Percentiles rank a stretch among this genome's conserved stretches.
phyloP scores from a whole-genome alignment of 2,113 vertebrate genomes.

The Xenopus borealis region DNA sequence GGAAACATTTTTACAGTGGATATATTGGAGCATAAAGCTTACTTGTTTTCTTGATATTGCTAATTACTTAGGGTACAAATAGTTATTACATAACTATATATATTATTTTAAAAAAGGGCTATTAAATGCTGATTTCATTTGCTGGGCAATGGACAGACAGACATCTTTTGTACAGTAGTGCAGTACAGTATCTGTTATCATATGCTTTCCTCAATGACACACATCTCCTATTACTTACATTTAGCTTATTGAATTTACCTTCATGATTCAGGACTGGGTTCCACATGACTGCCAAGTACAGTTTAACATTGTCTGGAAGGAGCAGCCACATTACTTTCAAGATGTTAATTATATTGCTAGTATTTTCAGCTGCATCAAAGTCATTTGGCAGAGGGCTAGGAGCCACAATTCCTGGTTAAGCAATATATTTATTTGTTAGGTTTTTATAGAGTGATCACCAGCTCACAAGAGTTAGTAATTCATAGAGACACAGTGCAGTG shows the following conservation, averaged over 20 bases:
- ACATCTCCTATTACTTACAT: slow-evolving; percentile 23
- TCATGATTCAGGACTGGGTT: slow-evolving; percentile 32
- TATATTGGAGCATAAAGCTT: too few relatives aligned
- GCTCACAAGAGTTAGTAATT: too few relatives aligned
- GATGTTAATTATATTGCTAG: slow-evolving; percentile 42
- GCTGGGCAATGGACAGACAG: too few relatives aligned
- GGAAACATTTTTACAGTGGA: too few relatives aligned
- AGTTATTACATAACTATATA: too few relatives aligned
- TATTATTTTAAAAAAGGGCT: too few relatives aligned
- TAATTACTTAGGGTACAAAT: too few relatives aligned
- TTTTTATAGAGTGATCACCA: slow-evolving; percentile 10
- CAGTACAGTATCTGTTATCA: neutral
- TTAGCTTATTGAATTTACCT: slow-evolving; percentile 33
- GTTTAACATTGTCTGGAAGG: slow-evolving; percentile 38
- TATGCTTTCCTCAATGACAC: slow-evolving; percentile 1
- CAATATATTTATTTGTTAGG: slow-evolving; percentile 18
- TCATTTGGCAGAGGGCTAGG: slow-evolving; percentile 20
- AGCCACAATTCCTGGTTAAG: slow-evolving; percentile 17
- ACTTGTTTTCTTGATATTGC: too few relatives aligned
- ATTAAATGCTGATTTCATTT: too few relatives aligned
- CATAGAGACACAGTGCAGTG: too few relatives aligned
- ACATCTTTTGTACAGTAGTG: too few relatives aligned
- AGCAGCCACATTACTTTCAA: slow-evolving; percentile 34
- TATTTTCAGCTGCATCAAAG: slow-evolving; percentile 36
- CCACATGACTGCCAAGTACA: slow-evolving; percentile 20